Base-by-base conservation (phyloP, 2,797 vertebrate species). In the Heliangelus exortis region DNA sequence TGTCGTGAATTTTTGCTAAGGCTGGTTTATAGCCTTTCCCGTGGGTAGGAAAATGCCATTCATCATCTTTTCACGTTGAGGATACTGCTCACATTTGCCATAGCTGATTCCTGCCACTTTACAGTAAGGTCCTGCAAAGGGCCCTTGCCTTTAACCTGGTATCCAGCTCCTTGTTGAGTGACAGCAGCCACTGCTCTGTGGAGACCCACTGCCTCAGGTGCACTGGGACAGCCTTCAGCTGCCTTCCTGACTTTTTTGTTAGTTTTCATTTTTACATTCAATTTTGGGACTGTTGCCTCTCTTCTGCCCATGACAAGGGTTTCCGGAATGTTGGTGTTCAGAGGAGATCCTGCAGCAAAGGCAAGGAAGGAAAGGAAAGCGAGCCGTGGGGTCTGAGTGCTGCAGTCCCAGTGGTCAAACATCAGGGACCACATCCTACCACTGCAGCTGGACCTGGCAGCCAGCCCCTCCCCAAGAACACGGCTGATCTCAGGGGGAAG, bases 271-370 rank as follows among this genome's bases (percentile, higher is more conserved):
- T 91, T 81, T 68, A 39, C 23, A 1, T 96, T 96, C 8, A 8
- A 43, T 84, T 84, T 84, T 89, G 75, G n/a, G 67, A 95, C 90
- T 86, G 53, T 80, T 66, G 54, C 22, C 23, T 84, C 59, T 80
- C 5, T 2, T 69, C 93, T 95, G 73, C 53, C 71, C 71, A 41
- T 68, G 93, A 96, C 95, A 96, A 96, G 78, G 93, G 85, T 95
- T 87, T 92, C 89, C 36, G 29, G 21, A 7, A 89, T 34, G 13
- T 68, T 69, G 81, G 73, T 47, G 62, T 72, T 93, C 58, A 41
- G 63, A 93, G 61, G 71, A 95, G 59, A 90, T 84, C 73, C 51
- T 85, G 79, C 95, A 92, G 69, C 2, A 1, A 90, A 86, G 6
- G 19, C 39, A 85, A 89, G 69, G n/a, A 89, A 63, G 51, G 45